Evolutionary conservation across 2,797 vertebrate species (phyloP).

Genomic region (Myripristis murdjan): DNA sequence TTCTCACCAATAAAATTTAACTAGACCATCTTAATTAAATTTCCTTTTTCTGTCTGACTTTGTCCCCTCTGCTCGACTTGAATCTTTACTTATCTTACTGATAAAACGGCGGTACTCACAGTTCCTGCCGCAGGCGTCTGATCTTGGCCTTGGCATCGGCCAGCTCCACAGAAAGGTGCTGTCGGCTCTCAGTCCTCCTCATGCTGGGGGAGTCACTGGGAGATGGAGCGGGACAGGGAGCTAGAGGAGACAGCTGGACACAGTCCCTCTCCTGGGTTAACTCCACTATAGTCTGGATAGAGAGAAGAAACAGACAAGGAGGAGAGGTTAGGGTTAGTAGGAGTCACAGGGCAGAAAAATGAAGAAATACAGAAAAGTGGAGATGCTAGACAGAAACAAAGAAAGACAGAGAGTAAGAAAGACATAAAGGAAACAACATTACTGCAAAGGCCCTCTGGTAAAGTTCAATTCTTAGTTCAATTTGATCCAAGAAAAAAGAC

Average conservation of each 20-base stretch:
- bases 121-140: slow-evolving; percentile 94
- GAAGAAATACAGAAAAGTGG: background rate
- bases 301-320: background rate
- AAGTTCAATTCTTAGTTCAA: too few relatives aligned
- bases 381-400: background rate
- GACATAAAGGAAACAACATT: too few relatives aligned
- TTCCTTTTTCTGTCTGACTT: slow-evolving; percentile 19
- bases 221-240: slow-evolving; percentile 86
- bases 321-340: too few relatives aligned
- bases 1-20: background rate
- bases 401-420: background rate
- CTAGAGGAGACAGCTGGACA: slow-evolving; percentile 89
- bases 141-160: slow-evolving; percentile 98
- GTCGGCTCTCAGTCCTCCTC: slow-evolving; percentile 95
- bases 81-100: slow-evolving; percentile 11
- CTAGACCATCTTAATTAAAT: background rate
- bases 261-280: slow-evolving; percentile 96
- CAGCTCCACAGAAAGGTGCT: slow-evolving; percentile 96
- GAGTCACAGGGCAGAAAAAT: too few relatives aligned
- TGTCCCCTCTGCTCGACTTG: background rate
- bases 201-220: slow-evolving; percentile 94
- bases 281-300: slow-evolving; percentile 91
- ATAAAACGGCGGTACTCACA: slow-evolving; percentile 88
- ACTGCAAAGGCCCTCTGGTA: too few relatives aligned
- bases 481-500: too few relatives aligned